Evolutionary conservation across 2,113 vertebrate genomes (phyloP), one percentile per base, ranked within the genome.

Genomic region (Hemicordylus capensis): DNA sequence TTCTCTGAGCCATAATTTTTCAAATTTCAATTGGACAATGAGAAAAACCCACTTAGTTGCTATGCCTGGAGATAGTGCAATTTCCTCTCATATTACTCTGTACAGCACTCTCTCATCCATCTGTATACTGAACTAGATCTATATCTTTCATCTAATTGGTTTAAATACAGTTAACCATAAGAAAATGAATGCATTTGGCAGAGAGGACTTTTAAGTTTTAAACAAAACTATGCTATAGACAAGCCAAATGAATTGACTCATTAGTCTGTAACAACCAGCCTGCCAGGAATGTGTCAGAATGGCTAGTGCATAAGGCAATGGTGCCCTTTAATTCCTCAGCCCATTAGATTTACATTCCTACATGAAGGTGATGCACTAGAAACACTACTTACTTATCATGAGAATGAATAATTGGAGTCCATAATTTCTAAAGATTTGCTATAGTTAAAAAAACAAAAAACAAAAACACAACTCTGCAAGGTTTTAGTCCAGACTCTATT

Each of bases 1-100:
- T 93, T 82, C 89, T 85, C 72, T 81, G 86, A 67, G 64, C 72
- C 83, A 63, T 82, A 54, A 15, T 19, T 0, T 69, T 79, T 80
- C 26, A 80, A 63, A 46, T 48, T 89, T 86, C 63, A 84, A 2
- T 78, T 87, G 76, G 84, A 34, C 56, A 20, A 85, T n/a, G n/a
- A 56, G 39, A 51, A 59, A 67, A 1, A 72, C 31, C 15, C 19
- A 70, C 37, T 69, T 37, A 89, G 79, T 42, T 76, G 42, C 11
- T 39, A 39, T 74, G 12, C 20, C 72, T 14, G 54, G 1, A 0
- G n/a, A 22, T 58, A 58, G 7, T n/a, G 42, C 31, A 37, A 28
- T 76, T 51, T 76, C 24, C 37, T 37, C 59, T 46, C 82, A 54
- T 37, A 64, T 84, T 84, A 56, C 39, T 61, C 67, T 12, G 20